Percentiles rank a stretch among this genome's conserved stretches.
phyloP scores from a whole-genome alignment of 1,140 invertebrate genomes.

The Propsilocerus akamusi region DNA sequence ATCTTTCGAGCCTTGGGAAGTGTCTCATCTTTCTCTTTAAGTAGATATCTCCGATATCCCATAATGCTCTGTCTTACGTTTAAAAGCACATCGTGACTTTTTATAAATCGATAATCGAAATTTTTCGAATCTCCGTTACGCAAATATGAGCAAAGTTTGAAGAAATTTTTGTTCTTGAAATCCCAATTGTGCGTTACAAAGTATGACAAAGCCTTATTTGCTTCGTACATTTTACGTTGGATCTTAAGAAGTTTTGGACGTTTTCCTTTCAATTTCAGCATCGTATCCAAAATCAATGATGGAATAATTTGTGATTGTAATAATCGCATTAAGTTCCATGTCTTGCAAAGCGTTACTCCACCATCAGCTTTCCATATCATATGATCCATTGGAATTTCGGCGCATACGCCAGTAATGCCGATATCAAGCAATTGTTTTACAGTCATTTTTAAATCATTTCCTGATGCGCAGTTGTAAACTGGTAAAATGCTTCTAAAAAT shows the following conservation, averaged over 20 bases:
- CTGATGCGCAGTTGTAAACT: conserved; percentile 47
- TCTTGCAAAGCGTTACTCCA: not conserved
- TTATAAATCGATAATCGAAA: too few relatives aligned
- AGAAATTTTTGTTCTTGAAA: too few relatives aligned
- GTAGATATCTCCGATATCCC: conserved; percentile 25
- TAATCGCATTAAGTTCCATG: conserved; percentile 5
- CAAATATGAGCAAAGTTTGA: too few relatives aligned
- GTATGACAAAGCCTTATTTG: not conserved
- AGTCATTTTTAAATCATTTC: conserved; percentile 44
- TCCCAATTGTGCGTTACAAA: too few relatives aligned
- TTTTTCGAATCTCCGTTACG: too few relatives aligned
- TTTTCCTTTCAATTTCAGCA: not conserved
- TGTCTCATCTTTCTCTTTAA: conserved; percentile 30
- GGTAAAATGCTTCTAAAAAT: conserved; percentile 21
- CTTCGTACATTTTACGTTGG: not conserved
- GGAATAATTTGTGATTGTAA: conserved; percentile 25
- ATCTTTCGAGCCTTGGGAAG: conserved; percentile 24
- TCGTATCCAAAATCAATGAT: conserved; percentile 9
- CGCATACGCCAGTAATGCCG: conserved; percentile 26
- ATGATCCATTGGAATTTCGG: conserved; percentile 41
- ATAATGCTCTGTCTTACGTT: too few relatives aligned
- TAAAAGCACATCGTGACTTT: too few relatives aligned
- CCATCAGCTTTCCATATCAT: conserved; percentile 46
- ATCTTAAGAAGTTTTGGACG: not conserved
- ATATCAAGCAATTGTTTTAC: conserved; percentile 35